These are phyloP conservation scores for Drosophila macrospina DNA, from an alignment of 2,888 invertebrate genomes.

Conservation along the genomic window DNA sequence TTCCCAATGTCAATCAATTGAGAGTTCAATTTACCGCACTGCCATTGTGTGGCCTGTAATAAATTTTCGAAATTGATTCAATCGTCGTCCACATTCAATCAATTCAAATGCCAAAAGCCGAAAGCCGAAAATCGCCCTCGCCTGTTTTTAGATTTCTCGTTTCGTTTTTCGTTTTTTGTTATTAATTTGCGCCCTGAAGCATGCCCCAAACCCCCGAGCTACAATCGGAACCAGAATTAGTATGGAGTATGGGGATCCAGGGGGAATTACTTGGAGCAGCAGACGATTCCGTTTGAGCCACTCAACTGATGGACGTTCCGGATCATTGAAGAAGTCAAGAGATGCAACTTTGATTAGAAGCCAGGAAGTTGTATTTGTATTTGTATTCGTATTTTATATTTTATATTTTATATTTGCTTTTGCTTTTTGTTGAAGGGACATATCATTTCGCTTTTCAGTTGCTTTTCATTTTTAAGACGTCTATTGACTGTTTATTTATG, in stretches of 20 bases:
- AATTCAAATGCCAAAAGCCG: slow-evolving; percentile 68
- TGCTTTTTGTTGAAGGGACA: slow-evolving; percentile 20
- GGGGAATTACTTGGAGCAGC: slow-evolving; percentile 13
- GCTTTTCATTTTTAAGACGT: slow-evolving; percentile 21
- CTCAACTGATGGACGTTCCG: slow-evolving; percentile 45
- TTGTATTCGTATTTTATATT: slow-evolving; percentile 5
- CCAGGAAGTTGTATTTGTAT: slow-evolving; percentile 5
- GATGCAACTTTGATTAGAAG: slow-evolving; percentile 49
- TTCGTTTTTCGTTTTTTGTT: slow-evolving; percentile 37
- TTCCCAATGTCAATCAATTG: slow-evolving; percentile 43
- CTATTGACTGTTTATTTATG: slow-evolving; percentile 74
- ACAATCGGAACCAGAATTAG: slow-evolving; percentile 20
- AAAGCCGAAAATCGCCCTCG: slow-evolving; percentile 57
- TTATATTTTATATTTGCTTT: slow-evolving; percentile 9
- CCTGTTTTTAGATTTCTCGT: slow-evolving; percentile 14
- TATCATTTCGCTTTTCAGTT: slow-evolving; percentile 5
- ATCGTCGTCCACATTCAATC: slow-evolving; percentile 68
- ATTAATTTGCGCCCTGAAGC: slow-evolving; percentile 63
- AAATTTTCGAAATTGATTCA: slow-evolving; percentile 65
- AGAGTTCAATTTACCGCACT: slow-evolving; percentile 67
- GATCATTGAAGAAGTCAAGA: slow-evolving; percentile 32
- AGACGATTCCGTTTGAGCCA: slow-evolving; percentile 65
- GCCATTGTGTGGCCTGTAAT: slow-evolving; percentile 53
- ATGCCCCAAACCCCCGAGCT: slow-evolving; percentile 10
- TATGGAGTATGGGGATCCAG: slow-evolving; percentile 10